phyloP scores from a whole-genome alignment of 2,797 vertebrate species.

The Alectoris magna region DNA sequence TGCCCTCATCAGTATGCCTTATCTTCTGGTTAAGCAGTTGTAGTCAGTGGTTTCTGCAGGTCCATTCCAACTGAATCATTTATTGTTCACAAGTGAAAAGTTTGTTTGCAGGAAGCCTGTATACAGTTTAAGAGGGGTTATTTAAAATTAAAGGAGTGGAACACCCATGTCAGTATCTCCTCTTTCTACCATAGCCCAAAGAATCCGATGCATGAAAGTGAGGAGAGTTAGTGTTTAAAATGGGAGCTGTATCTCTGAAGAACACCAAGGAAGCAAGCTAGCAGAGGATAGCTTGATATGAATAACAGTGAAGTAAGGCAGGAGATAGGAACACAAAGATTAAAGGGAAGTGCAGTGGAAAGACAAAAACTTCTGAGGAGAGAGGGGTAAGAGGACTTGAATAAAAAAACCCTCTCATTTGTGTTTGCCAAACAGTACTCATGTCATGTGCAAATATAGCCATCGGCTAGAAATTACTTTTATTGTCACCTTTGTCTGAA shows the following conservation, averaged over 20 bases:
- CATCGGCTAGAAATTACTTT: background rate
- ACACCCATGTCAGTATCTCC: background rate
- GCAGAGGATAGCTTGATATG: background rate
- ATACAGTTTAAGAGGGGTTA: accelerated
- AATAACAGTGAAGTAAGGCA: background rate
- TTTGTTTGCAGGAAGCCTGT: background rate
- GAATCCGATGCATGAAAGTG: background rate
- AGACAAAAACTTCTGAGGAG: background rate
- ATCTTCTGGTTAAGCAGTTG: background rate
- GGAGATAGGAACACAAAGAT: background rate
- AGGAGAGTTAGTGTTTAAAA: background rate
- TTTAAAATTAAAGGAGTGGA: background rate
- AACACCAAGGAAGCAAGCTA: background rate
- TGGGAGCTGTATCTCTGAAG: background rate
- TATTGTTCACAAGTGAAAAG: background rate
- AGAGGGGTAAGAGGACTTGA: background rate
- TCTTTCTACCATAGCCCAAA: background rate
- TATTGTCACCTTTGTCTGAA: background rate
- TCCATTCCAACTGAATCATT: background rate
- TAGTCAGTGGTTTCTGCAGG: background rate
- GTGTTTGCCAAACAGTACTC: background rate
- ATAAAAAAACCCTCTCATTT: background rate
- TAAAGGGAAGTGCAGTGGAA: background rate
- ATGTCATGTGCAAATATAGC: background rate
- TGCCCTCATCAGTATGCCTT: too few species aligned